Base-by-base conservation (phyloP, 2,888 invertebrate species). In the Iselma pallidipennis region DNA sequence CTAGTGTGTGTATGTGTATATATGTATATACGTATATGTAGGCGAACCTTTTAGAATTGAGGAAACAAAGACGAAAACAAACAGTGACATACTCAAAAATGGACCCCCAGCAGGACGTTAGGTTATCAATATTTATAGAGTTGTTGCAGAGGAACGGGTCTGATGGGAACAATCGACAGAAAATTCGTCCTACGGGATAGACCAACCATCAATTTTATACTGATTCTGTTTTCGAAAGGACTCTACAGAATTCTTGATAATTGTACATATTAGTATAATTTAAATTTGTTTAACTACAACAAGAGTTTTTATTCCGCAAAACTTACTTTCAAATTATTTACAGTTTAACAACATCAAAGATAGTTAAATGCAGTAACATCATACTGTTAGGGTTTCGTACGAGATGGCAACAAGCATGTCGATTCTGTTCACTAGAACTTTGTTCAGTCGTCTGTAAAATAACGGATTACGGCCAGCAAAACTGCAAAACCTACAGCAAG, bases 61-160 rank as follows among this genome's bases (percentile, higher is more conserved):
- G 42, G 55, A 16, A 19, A 31, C 49, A 19, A 31, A 48, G 4
- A 10, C 37, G 19, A 42, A 59, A 57, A 61, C 29, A 50, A 25
- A 50, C 14, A 19, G 21, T 1, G 26, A 51, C 29, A 51, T 51
- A n/a, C 33, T 54, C 37, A 54, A 59, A 59, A 55, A 59, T 54
- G 59, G 59, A 59, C 59, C 59, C 49, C 49, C 21, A 23, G 26
- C 48, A 52, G 49, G 45, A 61, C 52, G 56, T 33, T 48, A 49
- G 57, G 60, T 60, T 61, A 61, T 64, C 55, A 61, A 64, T 58
- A 64, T 64, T 64, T 61, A 61, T 64, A 37, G 57, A 28, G 31
- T 57, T 57, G 56, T 57, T 55, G 51, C 51, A 48, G 23, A n/a
- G n/a, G n/a, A 61, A 61, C 49, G 28, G 55, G 54, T 31, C 60